phyloP scores from a whole-genome alignment of 2,888 invertebrate species.

The Agriopis marginaria region DNA sequence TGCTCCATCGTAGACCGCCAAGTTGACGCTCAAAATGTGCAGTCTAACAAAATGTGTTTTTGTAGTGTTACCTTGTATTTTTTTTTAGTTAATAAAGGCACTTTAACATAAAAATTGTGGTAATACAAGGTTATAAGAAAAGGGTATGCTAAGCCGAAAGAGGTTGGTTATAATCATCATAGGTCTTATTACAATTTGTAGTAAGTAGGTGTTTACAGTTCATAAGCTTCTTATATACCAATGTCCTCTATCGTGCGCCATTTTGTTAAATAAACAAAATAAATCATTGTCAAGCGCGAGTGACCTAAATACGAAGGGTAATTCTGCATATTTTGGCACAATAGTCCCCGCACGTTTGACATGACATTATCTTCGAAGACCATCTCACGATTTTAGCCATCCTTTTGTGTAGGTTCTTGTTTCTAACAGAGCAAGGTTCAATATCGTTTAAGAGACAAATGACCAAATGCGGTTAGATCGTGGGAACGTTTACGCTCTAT shows the following conservation, averaged over 20 bases:
- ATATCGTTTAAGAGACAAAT: slow-evolving; percentile 25
- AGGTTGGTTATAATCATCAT: no score
- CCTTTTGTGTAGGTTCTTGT: slow-evolving; percentile 26
- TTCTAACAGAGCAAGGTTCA: slow-evolving; percentile 31
- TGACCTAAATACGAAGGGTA: slow-evolving; percentile 46
- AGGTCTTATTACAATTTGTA: no score
- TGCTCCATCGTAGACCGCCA: no score
- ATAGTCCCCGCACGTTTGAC: slow-evolving; percentile 65
- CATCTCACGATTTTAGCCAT: slow-evolving; percentile 55
- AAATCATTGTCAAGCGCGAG: slow-evolving; percentile 37
- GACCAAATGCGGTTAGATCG: slow-evolving; percentile 32
- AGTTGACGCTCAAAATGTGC: no score
- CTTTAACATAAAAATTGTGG: no score
- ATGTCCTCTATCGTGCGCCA: slow-evolving; percentile 18
- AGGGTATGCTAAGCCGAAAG: no score
- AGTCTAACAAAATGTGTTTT: no score
- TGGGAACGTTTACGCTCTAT: slow-evolving; percentile 37
- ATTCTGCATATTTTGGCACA: slow-evolving; percentile 48
- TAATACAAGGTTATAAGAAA: no score
- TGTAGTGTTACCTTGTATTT: no score
- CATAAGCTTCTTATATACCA: background rate
- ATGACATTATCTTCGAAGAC: slow-evolving; percentile 67
- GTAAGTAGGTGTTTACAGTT: background rate
- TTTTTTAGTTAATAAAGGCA: no score
- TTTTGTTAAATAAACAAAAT: slow-evolving; percentile 33